Evolutionary conservation across 2,888 invertebrate genomes (phyloP).

Genomic region (Dastarcus helophoroides): DNA sequence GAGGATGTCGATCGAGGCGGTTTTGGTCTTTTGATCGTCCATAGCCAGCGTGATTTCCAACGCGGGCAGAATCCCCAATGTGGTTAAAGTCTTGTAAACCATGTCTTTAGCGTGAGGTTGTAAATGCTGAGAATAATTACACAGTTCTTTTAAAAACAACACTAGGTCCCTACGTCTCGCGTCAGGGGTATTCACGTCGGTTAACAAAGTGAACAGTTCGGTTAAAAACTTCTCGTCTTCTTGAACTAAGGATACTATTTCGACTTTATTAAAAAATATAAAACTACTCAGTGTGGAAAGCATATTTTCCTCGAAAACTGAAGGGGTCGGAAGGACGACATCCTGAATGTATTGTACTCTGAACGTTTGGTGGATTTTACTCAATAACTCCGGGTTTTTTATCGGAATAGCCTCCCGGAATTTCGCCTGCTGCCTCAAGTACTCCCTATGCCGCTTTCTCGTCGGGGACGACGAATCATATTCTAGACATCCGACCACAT

Average conservation of each 20-base stretch:
- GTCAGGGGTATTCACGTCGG: slow-evolving; percentile 77
- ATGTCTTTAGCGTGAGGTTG: slow-evolving; percentile 95
- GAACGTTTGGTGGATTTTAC: slow-evolving; percentile 99
- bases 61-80: slow-evolving; percentile 78
- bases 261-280: slow-evolving; percentile 99
- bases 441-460: slow-evolving; percentile 91
- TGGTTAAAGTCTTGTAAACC: slow-evolving; percentile 90
- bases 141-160: slow-evolving; percentile 96
- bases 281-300: slow-evolving; percentile 95
- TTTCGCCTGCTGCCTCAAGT: slow-evolving; percentile 82
- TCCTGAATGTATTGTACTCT: slow-evolving; percentile 99
- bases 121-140: slow-evolving; percentile 96
- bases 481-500: slow-evolving; percentile 96
- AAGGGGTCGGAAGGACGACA: slow-evolving; percentile 96
- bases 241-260: slow-evolving; percentile 95
- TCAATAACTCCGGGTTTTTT: slow-evolving; percentile 83
- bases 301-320: slow-evolving; percentile 98
- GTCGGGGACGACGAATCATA: slow-evolving; percentile 84
- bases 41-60: slow-evolving; percentile 83
- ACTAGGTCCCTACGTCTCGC: slow-evolving; percentile 85
- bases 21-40: slow-evolving; percentile 89
- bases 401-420: slow-evolving; percentile 93
- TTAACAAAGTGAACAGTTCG: slow-evolving; percentile 87
- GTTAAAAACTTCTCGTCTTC: slow-evolving; percentile 95
- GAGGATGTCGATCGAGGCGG: slow-evolving; percentile 95